phyloP scores from a whole-genome alignment of 1,140 invertebrate species.

The Zophobas morio region DNA sequence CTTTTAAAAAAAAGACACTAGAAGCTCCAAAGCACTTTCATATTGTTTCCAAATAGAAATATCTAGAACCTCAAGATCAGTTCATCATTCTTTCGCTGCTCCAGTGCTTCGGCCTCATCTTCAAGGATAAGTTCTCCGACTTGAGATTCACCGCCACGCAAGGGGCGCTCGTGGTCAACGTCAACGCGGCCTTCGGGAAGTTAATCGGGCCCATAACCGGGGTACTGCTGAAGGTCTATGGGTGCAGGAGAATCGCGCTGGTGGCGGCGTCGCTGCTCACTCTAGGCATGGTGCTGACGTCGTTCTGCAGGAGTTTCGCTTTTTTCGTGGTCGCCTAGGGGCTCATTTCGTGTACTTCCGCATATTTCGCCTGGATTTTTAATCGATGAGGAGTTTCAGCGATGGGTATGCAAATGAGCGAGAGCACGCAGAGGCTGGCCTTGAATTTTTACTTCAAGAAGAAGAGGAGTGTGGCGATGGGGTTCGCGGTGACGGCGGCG shows the following conservation, averaged over 20 bases:
- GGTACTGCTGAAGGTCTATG: constrained; percentile 75
- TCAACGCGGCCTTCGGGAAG: constrained; percentile 75
- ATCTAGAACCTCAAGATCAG: no score
- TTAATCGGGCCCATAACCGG: constrained; percentile 76
- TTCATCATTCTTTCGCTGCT: constrained; percentile 74
- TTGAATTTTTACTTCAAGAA: constrained; percentile 69
- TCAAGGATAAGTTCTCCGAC: constrained; percentile 73
- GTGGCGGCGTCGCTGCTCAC: constrained; percentile 71
- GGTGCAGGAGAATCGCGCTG: constrained; percentile 76
- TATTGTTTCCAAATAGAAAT: no score
- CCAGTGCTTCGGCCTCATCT: constrained; percentile 78
- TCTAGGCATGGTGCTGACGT: constrained; percentile 71
- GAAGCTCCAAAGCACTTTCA: no score
- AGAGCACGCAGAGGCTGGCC: constrained; percentile 72
- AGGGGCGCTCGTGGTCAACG: constrained; percentile 77
- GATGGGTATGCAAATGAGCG: constrained; percentile 73
- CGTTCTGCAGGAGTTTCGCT: constrained; percentile 72
- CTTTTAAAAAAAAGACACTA: no score
- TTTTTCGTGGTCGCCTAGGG: constrained; percentile 76
- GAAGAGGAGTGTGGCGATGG: constrained; percentile 67
- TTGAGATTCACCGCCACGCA: constrained; percentile 74
- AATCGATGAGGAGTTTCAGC: constrained; percentile 66
- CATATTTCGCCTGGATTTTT: neutral
- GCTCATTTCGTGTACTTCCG: constrained; percentile 73
- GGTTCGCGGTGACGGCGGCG: constrained; percentile 67